Evolutionary conservation across 2,797 vertebrate genomes (phyloP).

Genomic region (Tenualosa ilisha): DNA sequence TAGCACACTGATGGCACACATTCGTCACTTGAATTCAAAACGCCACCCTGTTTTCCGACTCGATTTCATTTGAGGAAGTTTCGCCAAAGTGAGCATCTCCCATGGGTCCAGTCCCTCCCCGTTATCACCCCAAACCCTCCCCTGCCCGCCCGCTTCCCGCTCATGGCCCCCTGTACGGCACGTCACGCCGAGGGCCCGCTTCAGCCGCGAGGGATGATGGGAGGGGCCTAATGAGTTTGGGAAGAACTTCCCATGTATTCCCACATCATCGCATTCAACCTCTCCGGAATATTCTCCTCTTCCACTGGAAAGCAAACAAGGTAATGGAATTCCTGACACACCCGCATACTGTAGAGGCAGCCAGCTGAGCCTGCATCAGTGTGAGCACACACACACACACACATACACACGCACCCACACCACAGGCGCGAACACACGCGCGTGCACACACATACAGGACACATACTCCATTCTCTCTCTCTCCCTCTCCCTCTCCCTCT

Average conservation of each 20-base stretch:
- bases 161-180: background rate
- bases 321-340: slow-evolving; percentile 5
- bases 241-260: background rate
- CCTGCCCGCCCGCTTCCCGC: too few relatives aligned
- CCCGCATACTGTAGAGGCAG: slow-evolving; percentile 11
- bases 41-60: too few relatives aligned
- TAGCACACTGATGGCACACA: background rate
- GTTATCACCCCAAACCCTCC: background rate
- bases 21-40: background rate
- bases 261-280: background rate
- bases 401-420: too few relatives aligned
- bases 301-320: slow-evolving; percentile 13
- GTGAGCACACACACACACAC: background rate
- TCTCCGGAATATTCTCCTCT: slow-evolving; percentile 3
- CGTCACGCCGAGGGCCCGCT: too few relatives aligned
- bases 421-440: background rate
- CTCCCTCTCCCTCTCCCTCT: background rate
- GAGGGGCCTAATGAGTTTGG: too few relatives aligned
- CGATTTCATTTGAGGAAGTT: background rate
- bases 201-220: too few relatives aligned
- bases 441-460: background rate
- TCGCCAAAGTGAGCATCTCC: background rate
- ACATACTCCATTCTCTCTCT: background rate
- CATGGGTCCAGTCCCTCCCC: background rate
- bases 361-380: background rate